These are phyloP conservation scores for Parazoanthus atlanticus DNA, from an alignment of 92 coral and sea anemone species.

Conservation along the genomic window DNA sequence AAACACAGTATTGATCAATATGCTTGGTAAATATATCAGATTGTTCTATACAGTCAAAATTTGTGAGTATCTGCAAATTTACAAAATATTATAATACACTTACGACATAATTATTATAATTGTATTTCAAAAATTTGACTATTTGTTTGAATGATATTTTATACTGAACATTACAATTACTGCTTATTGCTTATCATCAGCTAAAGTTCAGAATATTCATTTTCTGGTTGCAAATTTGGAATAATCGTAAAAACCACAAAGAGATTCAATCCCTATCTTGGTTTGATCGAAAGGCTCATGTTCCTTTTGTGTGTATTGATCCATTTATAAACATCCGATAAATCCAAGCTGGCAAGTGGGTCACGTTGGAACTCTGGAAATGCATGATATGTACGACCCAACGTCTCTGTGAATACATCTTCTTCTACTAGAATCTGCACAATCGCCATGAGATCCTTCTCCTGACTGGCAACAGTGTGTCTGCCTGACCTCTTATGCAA, in stretches of 20 bases:
- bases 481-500: slow-evolving; percentile 55
- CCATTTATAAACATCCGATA: slow-evolving; percentile 60
- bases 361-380: slow-evolving; percentile 46
- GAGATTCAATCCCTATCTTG: slow-evolving; percentile 23
- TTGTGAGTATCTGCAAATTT: too few species aligned
- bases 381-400: slow-evolving; percentile 50
- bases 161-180: too few species aligned
- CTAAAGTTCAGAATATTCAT: not conserved
- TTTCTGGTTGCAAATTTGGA: not conserved
- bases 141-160: too few species aligned
- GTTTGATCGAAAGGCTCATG: slow-evolving; percentile 52
- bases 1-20: too few species aligned
- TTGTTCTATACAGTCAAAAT: too few species aligned
- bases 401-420: slow-evolving; percentile 30
- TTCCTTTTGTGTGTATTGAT: slow-evolving; percentile 61
- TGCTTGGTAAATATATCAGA: too few species aligned
- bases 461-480: slow-evolving; percentile 40
- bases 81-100: too few species aligned
- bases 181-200: too few species aligned
- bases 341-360: slow-evolving; percentile 50
- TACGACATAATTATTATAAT: too few species aligned
- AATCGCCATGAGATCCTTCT: slow-evolving; percentile 54
- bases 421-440: slow-evolving; percentile 50
- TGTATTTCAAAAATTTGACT: too few species aligned
- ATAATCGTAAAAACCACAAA: not conserved